phyloP scores from a whole-genome alignment of 2,888 invertebrate species.

The Dynastes maya region DNA sequence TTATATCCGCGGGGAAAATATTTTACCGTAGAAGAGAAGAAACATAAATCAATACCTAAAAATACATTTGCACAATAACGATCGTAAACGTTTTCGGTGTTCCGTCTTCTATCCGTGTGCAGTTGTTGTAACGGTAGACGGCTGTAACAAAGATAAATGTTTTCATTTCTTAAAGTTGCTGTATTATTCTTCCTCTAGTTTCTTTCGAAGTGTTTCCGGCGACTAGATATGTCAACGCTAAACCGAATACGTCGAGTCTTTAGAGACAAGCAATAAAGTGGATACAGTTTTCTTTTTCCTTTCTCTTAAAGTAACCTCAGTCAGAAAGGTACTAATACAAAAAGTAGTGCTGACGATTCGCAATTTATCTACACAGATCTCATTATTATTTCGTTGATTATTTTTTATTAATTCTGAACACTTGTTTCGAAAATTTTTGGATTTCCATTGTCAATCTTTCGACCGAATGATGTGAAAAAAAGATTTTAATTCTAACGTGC shows the following conservation, averaged over 20 bases:
- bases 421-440: no score
- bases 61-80: conserved; percentile 41
- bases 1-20: conserved; percentile 36
- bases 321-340: no score
- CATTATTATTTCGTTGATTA: no score
- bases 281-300: no score
- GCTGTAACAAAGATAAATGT: conserved; percentile 31
- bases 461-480: no score
- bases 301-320: no score
- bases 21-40: conserved; percentile 26
- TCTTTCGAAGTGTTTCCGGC: background rate
- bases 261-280: background rate
- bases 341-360: no score
- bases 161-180: conserved; percentile 29
- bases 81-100: conserved; percentile 7
- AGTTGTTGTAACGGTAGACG: conserved; percentile 3
- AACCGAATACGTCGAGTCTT: background rate
- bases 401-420: no score
- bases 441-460: no score
- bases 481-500: no score
- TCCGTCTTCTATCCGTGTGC: background rate
- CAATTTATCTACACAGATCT: no score
- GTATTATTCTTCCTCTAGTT: conserved; percentile 19
- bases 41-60: conserved; percentile 45
- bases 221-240: conserved; percentile 28